Conservation (phyloP, 1,140 invertebrate species). For the Saxidomus purpurata region DNA sequence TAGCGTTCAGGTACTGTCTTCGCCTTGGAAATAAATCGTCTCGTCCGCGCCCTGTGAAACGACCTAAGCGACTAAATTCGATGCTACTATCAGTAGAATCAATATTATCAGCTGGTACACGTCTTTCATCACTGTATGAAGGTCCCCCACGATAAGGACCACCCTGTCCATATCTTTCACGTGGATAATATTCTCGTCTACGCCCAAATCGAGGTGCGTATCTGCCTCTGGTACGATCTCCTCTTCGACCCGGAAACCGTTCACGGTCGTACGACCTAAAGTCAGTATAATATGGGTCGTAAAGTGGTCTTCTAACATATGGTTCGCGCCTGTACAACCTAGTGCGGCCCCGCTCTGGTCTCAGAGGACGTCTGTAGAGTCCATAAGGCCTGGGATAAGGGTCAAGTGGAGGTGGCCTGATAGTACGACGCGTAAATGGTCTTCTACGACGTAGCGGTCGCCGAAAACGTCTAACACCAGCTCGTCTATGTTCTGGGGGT, state of each 20-base stretch:
- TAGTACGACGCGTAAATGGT: neutral
- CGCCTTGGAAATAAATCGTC: no score
- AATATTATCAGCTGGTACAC: no score
- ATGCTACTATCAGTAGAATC: no score
- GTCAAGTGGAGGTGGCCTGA: no score
- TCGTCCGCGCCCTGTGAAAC: no score
- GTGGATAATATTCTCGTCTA: neutral
- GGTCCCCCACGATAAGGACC: neutral
- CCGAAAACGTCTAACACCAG: neutral
- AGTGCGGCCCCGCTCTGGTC: no score
- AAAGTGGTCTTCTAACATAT: neutral
- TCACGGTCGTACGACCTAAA: neutral
- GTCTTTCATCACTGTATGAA: no score
- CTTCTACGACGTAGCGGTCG: neutral
- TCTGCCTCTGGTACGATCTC: neutral
- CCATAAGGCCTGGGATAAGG: no score
- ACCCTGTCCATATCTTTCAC: neutral
- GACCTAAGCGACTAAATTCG: no score
- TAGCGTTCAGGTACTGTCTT: neutral
- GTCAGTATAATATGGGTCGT: neutral
- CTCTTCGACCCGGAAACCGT: neutral
- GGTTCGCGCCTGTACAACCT: neutral
- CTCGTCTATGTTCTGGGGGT: neutral
- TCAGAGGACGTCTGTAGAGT: no score
- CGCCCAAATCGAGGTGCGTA: neutral